Percentiles rank a stretch among this genome's conserved stretches.
Evolutionary conservation across 2,113 vertebrate genomes (phyloP).

Genomic region (Pimephales promelas): DNA sequence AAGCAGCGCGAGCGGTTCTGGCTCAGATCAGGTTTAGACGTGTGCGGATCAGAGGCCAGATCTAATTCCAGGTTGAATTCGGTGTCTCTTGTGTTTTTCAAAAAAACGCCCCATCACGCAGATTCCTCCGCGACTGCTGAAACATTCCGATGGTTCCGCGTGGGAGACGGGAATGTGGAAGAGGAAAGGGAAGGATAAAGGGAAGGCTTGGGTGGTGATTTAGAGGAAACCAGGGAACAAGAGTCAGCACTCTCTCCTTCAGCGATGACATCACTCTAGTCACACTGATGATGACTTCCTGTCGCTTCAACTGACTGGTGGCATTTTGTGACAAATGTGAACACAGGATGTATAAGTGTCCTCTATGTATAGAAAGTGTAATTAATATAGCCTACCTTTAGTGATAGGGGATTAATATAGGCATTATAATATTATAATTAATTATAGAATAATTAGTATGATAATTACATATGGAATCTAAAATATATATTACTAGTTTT

Average conservation of each 20-base stretch:
- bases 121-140: slow-evolving; percentile 28
- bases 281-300: not conserved
- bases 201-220: slow-evolving; percentile 5
- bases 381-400: not conserved
- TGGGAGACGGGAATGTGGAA: not conserved
- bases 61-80: slow-evolving; percentile 24
- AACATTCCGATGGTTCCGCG: slow-evolving; percentile 41
- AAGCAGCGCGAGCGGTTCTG: not conserved
- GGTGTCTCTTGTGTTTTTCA: slow-evolving; percentile 33
- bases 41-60: not conserved
- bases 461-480: not conserved
- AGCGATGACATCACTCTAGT: slow-evolving; percentile 27
- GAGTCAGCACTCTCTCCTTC: slow-evolving; percentile 22
- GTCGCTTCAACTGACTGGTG: no score
- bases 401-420: not conserved
- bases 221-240: slow-evolving; percentile 32
- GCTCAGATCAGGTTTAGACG: slow-evolving; percentile 7
- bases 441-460: not conserved
- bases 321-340: not conserved
- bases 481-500: no score
- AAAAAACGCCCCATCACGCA: slow-evolving; percentile 31
- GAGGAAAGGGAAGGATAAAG: slow-evolving; percentile 40
- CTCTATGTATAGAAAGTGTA: not conserved
- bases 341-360: not conserved
- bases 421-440: not conserved